Base-by-base conservation (phyloP, 1,140 invertebrate genomes). In the Megalonaias nervosa region DNA sequence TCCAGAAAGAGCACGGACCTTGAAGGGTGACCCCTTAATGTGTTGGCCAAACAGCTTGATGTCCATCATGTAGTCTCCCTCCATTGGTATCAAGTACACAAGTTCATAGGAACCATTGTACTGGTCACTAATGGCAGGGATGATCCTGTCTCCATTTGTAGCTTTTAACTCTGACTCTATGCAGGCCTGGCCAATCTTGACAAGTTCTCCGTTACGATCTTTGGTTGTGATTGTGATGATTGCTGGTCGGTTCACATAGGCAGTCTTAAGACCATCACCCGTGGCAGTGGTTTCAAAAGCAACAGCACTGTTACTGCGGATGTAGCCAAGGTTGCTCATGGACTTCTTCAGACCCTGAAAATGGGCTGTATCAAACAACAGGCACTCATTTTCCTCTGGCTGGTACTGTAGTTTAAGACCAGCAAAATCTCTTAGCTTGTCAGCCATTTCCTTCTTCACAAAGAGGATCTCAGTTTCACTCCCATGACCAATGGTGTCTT, bases 381-480 rank as follows among this genome's bases (percentile, higher is more conserved):
- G 69, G 79, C 90, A 90, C 23, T 89, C 86, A 82, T 92, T 92
- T 81, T 92, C 91, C 69, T 92, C 90, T 2, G 92, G 91, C 71
- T 88, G 87, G 70, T 87, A 88, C 68, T 89, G 88, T 2, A 91
- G 80, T 38, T 88, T 83, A 83, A 90, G 86, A 65, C 89, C 83
- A 15, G 88, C 89, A 58, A 92, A 89, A 61, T 92, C 91, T 69
- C 90, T 87, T 26, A 93, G 77, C 68, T 92, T 90, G 71, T 92
- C 92, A 17, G 90, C 89, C 85, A 93, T 91, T 86, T 93, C 92
- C 73, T 93, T 93, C 81, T 91, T 92, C 16, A 93, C 90, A 67
- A 93, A 85, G 48, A 93, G 86, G 58, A 93, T 89, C 79, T 93
- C 92, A 21, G 91, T 93, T 74, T 92, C 92, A 74, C 88, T 91